Evolutionary conservation across 2,113 vertebrate genomes (phyloP), one percentile per base, ranked within the genome.

Genomic region (Arothron firmamentum): DNA sequence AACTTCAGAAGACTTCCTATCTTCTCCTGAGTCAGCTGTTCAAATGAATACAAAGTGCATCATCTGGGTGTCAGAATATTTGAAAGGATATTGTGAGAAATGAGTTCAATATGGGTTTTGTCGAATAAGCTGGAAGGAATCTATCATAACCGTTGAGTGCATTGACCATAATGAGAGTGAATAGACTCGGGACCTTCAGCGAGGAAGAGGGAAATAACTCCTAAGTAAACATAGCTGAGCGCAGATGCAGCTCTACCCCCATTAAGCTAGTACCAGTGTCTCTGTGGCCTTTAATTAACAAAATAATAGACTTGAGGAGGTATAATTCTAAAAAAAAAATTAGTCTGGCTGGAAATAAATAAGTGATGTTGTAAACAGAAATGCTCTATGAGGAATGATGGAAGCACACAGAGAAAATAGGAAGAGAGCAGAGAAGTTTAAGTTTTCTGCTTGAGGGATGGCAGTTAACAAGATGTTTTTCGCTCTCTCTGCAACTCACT

Each of bases 401-500:
- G 61, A 73, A 52, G 34, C 18, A 46, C 74, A 48, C 38, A 41
- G 31, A 56, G 41, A 38, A 49, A 57, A 59, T 45, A 55, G 25
- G 25, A 6, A 51, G 45, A 56, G 16, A 48, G 62, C 10, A 17
- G 42, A 34, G 6, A 52, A 59, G 52, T 75, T 68, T 19, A 54
- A 47, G 28, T 56, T 59, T 58, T 65, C 21, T 52, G 64, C 50
- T 47, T 53, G 63, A 73, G 63, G 67, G 60, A 65, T 28, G 57
- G 6, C 47, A 63, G 66, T 79, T 78, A 72, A 74, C 77, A 74
- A 65, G 64, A 56, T 74, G 69, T 78, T 69, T 75, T 65, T 51
- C 42, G 53, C 2, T 62, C 60, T 56, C 59, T 70, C 71, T 77
- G 63, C 60, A 59, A 65, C 67, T 82, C 62, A 77, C 87, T 88